Evolutionary conservation across 2,113 vertebrate genomes (phyloP), one percentile per base, ranked within the genome.

Genomic region (Ptilonorhynchus violaceus): DNA sequence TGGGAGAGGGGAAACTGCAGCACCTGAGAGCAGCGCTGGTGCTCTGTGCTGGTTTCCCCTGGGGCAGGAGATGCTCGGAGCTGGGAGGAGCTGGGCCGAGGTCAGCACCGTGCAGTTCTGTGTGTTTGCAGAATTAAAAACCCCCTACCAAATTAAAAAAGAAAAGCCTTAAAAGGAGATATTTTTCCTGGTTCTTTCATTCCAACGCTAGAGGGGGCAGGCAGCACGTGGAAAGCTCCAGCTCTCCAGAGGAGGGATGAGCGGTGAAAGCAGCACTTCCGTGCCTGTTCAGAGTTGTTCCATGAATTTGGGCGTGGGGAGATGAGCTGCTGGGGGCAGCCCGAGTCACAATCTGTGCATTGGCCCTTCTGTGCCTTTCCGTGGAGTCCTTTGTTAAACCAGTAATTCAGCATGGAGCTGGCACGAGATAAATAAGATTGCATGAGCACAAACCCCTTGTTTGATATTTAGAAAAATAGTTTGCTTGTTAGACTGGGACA

Each of bases 121-220:
- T n/a, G 5, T 23, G 44, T 52, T 64, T 39, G 1, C 44, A n/a
- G 62, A 55, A 17, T 15, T 18, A 19, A 41, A 88, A 25, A 11
- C 6, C 2, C 2, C 9, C n/a, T n/a, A n/a, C n/a, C n/a, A n/a
- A 10, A 4, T 2, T 4, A 0, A 4, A 8, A 21, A 47, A 37
- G 4, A 21, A 27, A 15, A 24, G 5, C 18, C 28, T 60, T 18
- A 10, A 42, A 25, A 62, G 46, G n/a, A 6, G 7, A 1, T 68
- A 1, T 33, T 93, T 76, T 55, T 9, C 46, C n/a, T 7, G 27
- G 20, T 47, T 60, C 19, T n/a, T 41, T 21, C 10, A 53, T 64
- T 14, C 63, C 52, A 39, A 53, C 96, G 11, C 92, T 94, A 97
- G 96, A 94, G 88, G 96, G 96, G 60, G 95, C 73, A 92, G 85